Evolutionary conservation across 2,797 vertebrate species (phyloP), one percentile per base, ranked within the genome.

Genomic region (Cheirogaleus major): DNA sequence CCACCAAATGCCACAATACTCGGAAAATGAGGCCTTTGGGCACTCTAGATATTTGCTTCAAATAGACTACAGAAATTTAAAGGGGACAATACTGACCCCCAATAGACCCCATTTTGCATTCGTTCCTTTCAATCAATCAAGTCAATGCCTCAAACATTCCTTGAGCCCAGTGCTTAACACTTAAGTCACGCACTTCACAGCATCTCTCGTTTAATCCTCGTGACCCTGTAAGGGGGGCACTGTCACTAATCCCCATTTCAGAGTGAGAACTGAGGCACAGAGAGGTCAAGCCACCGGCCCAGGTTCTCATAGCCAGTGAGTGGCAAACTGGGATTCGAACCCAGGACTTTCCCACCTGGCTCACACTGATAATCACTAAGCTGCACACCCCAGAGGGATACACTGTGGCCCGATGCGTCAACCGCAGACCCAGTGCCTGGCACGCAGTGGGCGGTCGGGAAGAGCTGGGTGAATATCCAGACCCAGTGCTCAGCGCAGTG

Each of bases 401-500:
- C 15, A 1, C 3, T 17, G 6, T 17, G 20, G 67, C 4, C 69
- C 25, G 9, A 22, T n/a, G 32, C 1, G 9, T 13, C 27, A 13
- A 4, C 7, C 20, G 13, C 10, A 73, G 67, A 59, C 61, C 30
- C 38, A 5, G 32, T 0, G 30, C 61, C 80, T 1, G 30, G 52
- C 23, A 5, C 61, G 18, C 3, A 52, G 45, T 0, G 22, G 45
- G n/a, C 1, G 4, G 48, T 27, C 2, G 3, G 63, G 73, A 27
- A 14, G 25, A 57, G 76, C 5, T 23, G 2, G 61, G 50, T 23
- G n/a, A 41, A 4, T 0, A 1, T 1, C 20, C 35, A 48, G 23
- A 59, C 61, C 75, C 41, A 7, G 27, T 1, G 27, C 7, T 2
- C 1, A 6, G 50, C 0, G 18, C 8, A 23, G 48, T 2, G 0